phyloP scores from a whole-genome alignment of 92 coral and sea anemone species.

The Ricordea florida region DNA sequence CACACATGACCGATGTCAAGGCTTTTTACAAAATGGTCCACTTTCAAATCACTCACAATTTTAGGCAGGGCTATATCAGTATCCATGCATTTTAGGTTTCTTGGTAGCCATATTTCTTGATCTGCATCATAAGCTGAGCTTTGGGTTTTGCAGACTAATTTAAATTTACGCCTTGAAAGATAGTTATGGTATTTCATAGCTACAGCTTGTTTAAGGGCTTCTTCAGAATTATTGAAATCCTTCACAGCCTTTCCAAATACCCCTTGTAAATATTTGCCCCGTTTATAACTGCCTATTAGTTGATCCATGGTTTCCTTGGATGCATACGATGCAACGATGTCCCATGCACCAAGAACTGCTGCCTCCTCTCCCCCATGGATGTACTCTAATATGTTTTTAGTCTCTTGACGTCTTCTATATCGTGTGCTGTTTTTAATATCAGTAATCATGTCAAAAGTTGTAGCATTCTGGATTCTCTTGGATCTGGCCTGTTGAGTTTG shows the following conservation, averaged over 20 bases:
- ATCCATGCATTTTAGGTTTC: slow-evolving; percentile 36
- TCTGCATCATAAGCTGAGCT: slow-evolving; percentile 49
- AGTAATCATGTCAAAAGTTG: slow-evolving; percentile 36
- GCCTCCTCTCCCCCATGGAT: slow-evolving; percentile 63
- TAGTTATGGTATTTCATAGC: slow-evolving; percentile 41
- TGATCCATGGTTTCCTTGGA: slow-evolving; percentile 40
- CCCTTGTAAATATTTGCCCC: slow-evolving; percentile 69
- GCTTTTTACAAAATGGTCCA: slow-evolving; percentile 51
- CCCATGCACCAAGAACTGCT: slow-evolving; percentile 77
- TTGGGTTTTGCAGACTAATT: slow-evolving; percentile 37
- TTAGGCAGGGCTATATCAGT: neutral
- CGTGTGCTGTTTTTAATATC: neutral
- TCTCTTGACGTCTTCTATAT: neutral
- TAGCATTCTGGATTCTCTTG: slow-evolving; percentile 20
- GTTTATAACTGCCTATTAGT: slow-evolving; percentile 47
- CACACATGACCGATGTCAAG: slow-evolving; percentile 50
- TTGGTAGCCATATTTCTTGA: slow-evolving; percentile 45
- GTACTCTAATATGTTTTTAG: slow-evolving; percentile 17
- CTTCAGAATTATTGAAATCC: slow-evolving; percentile 35
- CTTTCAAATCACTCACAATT: neutral
- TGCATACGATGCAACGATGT: slow-evolving; percentile 51
- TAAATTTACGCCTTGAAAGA: slow-evolving; percentile 41
- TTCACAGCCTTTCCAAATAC: slow-evolving; percentile 66
- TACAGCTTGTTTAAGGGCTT: slow-evolving; percentile 57
- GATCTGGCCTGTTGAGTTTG: slow-evolving; percentile 23